Evolutionary conservation across 53 echinoderm and acorn worm species (phyloP), one percentile per base, ranked within the genome.

Genomic region (Actinopyga echinites): DNA sequence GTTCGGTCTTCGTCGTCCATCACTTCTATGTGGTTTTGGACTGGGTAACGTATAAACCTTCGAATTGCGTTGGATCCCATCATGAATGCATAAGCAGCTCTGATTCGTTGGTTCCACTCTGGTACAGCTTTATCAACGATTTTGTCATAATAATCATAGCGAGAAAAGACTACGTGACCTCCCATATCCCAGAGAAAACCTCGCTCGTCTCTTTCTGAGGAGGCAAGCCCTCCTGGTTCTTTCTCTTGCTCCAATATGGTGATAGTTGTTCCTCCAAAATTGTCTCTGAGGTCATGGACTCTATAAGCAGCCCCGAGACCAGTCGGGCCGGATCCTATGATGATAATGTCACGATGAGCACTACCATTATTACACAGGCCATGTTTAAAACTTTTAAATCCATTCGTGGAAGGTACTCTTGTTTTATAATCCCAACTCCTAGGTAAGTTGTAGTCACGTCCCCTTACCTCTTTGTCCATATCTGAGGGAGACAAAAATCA

Each of bases 141-240:
- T 36, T 34, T 82, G 40, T 82, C 82, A 61, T 73, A 87, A 33
- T 82, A 87, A 29, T 73, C 82, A 60, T 87, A 87, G 25, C 82
- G 87, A 0, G 87, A 87, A 62, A 82, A 87, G 82, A 87, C 74
- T 7, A 87, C 82, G 45, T 87, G 87, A 36, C 82, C 87, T 9
- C 82, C 87, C 82, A 87, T 87, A 68, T 87, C 87, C 87, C 87
- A 87, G 28, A 87, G 82, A 42, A 87, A 87, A 12, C 87, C 87
- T 2, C 43, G 11, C 6, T 87, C 87, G 15, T 87, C 87, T 44
- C 82, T 38, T 49, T 71, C 87, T 9, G 87, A 82, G 1, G 82
- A 60, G 0, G 87, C 43, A 2, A 87, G 87, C 5, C 87, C 87
- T 1, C 87, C 87, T 2, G 87, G 73, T 4, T 82, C 26, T 1